Conservation (phyloP, 1,140 invertebrate genomes). For the Eufriesea mexicana region DNA sequence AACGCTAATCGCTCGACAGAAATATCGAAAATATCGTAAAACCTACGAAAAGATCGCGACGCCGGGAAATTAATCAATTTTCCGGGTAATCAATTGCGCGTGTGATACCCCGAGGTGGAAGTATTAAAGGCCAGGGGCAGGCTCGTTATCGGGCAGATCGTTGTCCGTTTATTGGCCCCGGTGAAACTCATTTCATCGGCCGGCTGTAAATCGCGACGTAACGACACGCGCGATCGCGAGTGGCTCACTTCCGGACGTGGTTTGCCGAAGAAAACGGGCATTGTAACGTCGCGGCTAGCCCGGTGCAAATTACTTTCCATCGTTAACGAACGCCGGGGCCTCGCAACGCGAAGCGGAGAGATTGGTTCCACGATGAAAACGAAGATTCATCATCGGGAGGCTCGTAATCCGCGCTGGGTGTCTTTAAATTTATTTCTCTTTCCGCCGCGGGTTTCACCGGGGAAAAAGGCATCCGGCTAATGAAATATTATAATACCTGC, state of each 20-base stretch:
- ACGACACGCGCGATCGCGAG: not conserved
- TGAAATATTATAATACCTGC: too few species aligned
- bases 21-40: too few species aligned
- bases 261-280: not conserved
- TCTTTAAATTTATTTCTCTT: too few species aligned
- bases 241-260: not conserved
- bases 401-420: not conserved
- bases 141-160: not conserved
- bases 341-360: not conserved
- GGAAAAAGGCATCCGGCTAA: too few species aligned
- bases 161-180: not conserved
- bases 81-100: not conserved
- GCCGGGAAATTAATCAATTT: not conserved
- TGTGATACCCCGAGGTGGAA: not conserved
- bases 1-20: too few species aligned
- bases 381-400: not conserved
- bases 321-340: not conserved
- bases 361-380: too few species aligned
- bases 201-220: not conserved
- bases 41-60: not conserved
- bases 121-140: not conserved
- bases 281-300: not conserved
- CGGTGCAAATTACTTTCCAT: not conserved
- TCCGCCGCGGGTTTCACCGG: too few species aligned
- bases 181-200: not conserved